Conservation (phyloP, 2,113 vertebrate species). For the Clarias macrocephalus region DNA sequence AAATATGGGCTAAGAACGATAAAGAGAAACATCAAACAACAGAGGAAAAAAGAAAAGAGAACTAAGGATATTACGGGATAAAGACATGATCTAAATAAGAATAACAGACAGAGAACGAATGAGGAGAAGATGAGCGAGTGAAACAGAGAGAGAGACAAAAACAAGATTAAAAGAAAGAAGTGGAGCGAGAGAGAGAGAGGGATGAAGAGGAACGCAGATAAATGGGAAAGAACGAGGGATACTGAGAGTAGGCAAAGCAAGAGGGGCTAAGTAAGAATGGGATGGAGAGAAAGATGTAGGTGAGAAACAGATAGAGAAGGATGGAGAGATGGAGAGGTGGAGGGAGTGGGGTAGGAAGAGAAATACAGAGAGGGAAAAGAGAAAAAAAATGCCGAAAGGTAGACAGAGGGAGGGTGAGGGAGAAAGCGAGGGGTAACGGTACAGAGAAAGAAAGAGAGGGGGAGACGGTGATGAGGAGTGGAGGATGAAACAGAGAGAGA, state of each 20-base stretch:
- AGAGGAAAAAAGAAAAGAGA: background rate
- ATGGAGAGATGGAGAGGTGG: background rate
- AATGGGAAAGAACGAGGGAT: background rate
- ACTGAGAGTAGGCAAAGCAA: background rate
- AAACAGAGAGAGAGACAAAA: background rate
- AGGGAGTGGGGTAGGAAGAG: background rate
- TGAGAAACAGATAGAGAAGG: background rate
- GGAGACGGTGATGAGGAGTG: background rate
- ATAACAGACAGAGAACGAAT: background rate
- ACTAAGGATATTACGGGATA: background rate
- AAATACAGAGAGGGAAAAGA: too few relatives aligned
- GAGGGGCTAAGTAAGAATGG: background rate
- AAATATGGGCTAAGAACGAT: background rate
- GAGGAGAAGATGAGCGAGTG: background rate
- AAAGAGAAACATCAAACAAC: background rate
- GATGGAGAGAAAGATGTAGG: background rate
- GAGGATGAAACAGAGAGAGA: background rate
- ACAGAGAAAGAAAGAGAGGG: background rate
- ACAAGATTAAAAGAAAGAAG: background rate
- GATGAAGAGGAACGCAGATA: background rate
- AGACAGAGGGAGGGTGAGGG: background rate
- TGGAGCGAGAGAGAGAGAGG: background rate
- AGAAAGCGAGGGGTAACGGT: background rate
- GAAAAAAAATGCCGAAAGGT: background rate
- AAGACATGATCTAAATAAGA: background rate